phyloP scores from a whole-genome alignment of 2,113 vertebrate genomes.

The Trinectes maculatus region DNA sequence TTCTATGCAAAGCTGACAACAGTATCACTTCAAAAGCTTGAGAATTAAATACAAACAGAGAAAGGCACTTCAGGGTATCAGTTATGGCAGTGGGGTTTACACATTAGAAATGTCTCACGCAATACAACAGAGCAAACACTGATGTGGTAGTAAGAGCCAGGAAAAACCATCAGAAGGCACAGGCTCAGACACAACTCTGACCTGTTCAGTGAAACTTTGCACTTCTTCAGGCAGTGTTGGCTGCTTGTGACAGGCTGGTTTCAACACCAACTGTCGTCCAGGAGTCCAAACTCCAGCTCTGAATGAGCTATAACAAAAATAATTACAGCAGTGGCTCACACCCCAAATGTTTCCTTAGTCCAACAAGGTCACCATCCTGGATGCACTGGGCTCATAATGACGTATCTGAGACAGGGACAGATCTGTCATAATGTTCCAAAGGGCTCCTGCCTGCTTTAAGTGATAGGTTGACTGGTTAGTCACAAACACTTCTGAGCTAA shows the following conservation, averaged over 20 bases:
- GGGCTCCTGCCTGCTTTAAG: too few species aligned
- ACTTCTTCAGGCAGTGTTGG: background rate
- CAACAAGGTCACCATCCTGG: too few species aligned
- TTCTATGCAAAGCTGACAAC: background rate
- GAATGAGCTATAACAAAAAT: too few species aligned
- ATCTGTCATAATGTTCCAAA: too few species aligned
- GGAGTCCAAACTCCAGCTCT: too few species aligned
- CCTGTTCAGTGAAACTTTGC: background rate
- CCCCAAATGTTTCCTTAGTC: too few species aligned
- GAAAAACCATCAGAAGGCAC: conserved; percentile 41
- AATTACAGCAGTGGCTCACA: too few species aligned
- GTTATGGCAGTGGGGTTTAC: conserved; percentile 55
- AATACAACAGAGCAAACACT: conserved; percentile 13
- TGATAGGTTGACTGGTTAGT: too few species aligned
- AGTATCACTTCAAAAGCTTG: conserved; percentile 13
- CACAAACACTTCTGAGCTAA: too few species aligned
- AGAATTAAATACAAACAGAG: conserved; percentile 4
- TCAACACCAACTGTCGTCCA: too few species aligned
- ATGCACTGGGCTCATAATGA: too few species aligned
- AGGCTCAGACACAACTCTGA: background rate
- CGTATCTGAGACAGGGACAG: too few species aligned
- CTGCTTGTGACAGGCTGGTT: background rate
- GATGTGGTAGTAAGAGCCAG: conserved; percentile 15
- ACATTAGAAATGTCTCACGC: background rate
- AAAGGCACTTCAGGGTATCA: conserved; percentile 73